phyloP scores from a whole-genome alignment of 2,113 vertebrate species.

The Lagopus muta region DNA sequence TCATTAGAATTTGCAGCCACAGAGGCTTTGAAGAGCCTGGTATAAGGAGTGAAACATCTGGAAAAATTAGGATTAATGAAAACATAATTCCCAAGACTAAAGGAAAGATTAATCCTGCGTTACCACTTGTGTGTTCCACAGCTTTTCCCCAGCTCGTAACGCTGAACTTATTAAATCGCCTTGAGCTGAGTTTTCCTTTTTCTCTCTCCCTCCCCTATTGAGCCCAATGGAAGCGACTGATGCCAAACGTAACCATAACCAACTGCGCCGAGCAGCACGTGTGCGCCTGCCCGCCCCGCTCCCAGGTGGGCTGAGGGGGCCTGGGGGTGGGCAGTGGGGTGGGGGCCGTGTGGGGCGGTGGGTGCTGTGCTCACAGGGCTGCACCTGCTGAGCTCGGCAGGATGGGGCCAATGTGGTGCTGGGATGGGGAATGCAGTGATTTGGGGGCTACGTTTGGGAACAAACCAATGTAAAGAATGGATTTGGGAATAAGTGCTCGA shows the following conservation, averaged over 20 bases:
- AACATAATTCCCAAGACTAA: constrained; percentile 70
- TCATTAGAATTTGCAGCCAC: constrained; percentile 65
- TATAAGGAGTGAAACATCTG: constrained; percentile 78
- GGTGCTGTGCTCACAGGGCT: no score
- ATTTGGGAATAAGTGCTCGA: background rate
- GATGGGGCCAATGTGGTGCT: no score
- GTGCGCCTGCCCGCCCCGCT: accelerated
- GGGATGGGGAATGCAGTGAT: no score
- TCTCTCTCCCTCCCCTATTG: constrained; percentile 22
- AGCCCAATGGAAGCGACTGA: constrained; percentile 25
- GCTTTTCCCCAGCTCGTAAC: constrained; percentile 59
- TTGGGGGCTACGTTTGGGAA: no score
- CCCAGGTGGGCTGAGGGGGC: background rate
- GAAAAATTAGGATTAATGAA: constrained; percentile 73
- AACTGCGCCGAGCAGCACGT: background rate
- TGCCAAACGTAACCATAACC: constrained; percentile 20
- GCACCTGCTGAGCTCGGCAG: no score
- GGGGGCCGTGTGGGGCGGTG: background rate
- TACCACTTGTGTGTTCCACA: constrained; percentile 71
- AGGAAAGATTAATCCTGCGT: constrained; percentile 67
- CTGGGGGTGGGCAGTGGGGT: accelerated
- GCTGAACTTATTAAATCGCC: constrained; percentile 63
- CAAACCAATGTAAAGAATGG: no score
- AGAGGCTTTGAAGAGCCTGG: constrained; percentile 75
- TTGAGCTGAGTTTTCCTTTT: constrained; percentile 50